These are phyloP conservation scores for Hypolimnas misippus DNA, from an alignment of 2,888 invertebrate species.

Conservation along the genomic window DNA sequence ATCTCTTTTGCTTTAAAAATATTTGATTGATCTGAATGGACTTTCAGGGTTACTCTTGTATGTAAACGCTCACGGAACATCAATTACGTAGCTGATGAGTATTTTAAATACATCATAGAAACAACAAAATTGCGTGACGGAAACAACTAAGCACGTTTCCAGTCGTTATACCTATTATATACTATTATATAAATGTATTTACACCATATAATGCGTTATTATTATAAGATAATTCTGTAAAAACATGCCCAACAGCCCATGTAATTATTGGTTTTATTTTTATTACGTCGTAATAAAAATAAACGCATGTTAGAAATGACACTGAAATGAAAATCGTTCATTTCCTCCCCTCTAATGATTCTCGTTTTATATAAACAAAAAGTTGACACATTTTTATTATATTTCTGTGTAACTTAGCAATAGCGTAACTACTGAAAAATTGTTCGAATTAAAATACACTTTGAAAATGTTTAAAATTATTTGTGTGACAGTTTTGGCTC, in stretches of 20 bases:
- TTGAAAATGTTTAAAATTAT: conserved; percentile 34
- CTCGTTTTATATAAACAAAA: background rate
- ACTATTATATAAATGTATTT: background rate
- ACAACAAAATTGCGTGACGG: background rate
- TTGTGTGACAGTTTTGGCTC: conserved; percentile 25
- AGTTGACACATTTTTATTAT: background rate
- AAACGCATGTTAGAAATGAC: conserved; percentile 9
- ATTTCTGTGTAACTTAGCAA: background rate
- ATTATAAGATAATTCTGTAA: background rate
- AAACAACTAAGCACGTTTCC: background rate
- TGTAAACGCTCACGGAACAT: background rate
- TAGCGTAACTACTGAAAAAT: background rate
- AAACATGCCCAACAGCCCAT: conserved; percentile 30
- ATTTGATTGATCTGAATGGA: too few relatives aligned
- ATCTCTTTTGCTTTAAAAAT: too few relatives aligned
- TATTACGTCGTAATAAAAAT: conserved; percentile 9
- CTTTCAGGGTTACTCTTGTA: too few relatives aligned
- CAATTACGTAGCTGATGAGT: background rate
- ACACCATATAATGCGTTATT: conserved; percentile 11
- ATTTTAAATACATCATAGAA: background rate
- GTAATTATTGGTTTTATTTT: conserved; percentile 27
- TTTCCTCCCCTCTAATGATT: conserved; percentile 15
- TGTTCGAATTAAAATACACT: background rate
- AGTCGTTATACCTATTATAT: background rate
- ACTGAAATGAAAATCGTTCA: conserved; percentile 21